These are phyloP conservation scores for Eulemur rufifrons DNA, from an alignment of 2,113 vertebrate species.

Conservation along the genomic window DNA sequence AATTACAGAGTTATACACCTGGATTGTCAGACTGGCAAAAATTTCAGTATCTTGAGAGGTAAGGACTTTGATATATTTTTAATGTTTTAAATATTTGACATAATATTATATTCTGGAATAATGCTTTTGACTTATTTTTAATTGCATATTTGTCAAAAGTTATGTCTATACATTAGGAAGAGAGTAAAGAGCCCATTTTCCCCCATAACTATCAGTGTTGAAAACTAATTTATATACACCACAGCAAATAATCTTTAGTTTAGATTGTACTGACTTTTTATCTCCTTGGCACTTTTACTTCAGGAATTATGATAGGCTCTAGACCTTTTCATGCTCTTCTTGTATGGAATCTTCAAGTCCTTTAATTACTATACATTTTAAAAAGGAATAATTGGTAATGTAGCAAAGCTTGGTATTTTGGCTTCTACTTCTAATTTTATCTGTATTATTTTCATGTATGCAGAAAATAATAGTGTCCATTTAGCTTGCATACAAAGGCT, in stretches of 20 bases:
- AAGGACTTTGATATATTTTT: neutral
- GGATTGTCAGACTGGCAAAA: neutral
- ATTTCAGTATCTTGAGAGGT: neutral
- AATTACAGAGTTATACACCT: conserved; percentile 59
- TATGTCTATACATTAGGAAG: neutral
- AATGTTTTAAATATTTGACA: neutral
- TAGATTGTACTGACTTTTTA: neutral
- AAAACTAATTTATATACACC: neutral
- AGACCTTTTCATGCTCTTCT: neutral
- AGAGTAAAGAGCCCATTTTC: neutral
- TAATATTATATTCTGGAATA: neutral
- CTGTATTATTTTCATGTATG: neutral
- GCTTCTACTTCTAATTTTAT: neutral
- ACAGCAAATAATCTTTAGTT: neutral
- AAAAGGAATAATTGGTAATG: neutral
- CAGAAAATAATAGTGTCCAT: neutral
- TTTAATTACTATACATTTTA: neutral
- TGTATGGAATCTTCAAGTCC: neutral
- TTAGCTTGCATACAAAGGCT: neutral
- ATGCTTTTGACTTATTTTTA: neutral
- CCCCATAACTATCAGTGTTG: neutral
- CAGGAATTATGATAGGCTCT: neutral
- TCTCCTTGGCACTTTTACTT: neutral
- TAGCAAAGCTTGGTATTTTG: neutral
- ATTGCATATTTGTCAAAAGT: neutral